These are phyloP conservation scores for Clunio marinus DNA, from an alignment of 2,888 invertebrate genomes.

Conservation along the genomic window DNA sequence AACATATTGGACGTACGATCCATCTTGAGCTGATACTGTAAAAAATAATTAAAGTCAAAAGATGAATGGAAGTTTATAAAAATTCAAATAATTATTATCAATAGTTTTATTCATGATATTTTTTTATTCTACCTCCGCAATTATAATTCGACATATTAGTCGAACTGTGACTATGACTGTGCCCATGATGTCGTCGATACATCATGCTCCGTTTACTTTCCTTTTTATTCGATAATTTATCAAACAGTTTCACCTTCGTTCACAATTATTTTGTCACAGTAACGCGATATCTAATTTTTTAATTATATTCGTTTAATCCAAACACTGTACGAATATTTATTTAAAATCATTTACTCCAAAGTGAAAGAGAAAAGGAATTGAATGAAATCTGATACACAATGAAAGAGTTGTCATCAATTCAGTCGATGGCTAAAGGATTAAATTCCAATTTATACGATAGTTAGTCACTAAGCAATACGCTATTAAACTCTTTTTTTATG, in stretches of 20 bases:
- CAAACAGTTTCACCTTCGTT: too few relatives aligned
- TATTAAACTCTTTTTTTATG: conserved; percentile 5
- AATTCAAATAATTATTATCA: neutral
- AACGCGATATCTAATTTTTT: neutral
- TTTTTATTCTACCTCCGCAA: conserved; percentile 17
- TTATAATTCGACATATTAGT: conserved; percentile 9
- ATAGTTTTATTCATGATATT: too few relatives aligned
- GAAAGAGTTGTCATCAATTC: too few relatives aligned
- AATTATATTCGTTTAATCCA: neutral
- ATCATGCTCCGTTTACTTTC: conserved; percentile 19
- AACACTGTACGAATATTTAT: neutral
- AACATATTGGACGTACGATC: conserved; percentile 66
- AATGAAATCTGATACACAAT: neutral
- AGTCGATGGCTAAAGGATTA: neutral
- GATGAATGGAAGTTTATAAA: neutral
- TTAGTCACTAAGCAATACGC: conserved; percentile 1
- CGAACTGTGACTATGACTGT: conserved; percentile 13
- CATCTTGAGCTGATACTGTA: conserved; percentile 50
- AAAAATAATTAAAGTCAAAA: conserved; percentile 39
- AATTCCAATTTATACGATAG: neutral
- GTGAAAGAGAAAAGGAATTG: too few relatives aligned
- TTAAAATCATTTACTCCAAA: too few relatives aligned
- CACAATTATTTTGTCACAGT: neutral
- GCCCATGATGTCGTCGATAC: conserved; percentile 31
- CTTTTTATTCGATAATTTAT: neutral